A percentile compares a stretch with the other conserved stretches of the same genome.
These are phyloP conservation scores for Lochmaea capreae DNA, from an alignment of 2,888 invertebrate genomes.

Conservation along the genomic window DNA sequence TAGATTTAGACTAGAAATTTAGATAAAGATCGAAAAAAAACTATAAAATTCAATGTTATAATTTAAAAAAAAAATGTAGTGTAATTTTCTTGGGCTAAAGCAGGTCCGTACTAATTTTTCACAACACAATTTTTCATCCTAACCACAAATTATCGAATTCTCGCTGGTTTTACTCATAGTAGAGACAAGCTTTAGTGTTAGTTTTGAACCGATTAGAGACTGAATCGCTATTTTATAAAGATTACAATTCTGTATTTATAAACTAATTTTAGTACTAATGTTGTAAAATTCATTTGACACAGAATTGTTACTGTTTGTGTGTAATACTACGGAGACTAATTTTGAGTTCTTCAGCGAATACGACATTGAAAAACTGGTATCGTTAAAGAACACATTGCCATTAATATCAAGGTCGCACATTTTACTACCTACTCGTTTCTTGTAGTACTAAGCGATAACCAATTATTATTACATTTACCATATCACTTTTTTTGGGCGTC, in stretches of 20 bases:
- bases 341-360: background rate
- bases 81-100: background rate
- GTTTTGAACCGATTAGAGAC: constrained; percentile 20
- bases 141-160: background rate
- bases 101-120: background rate
- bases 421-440: background rate
- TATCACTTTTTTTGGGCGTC: background rate
- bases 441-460: background rate
- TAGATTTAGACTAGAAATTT: constrained; percentile 2
- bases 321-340: background rate
- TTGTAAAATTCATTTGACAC: background rate
- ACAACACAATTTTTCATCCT: background rate
- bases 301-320: background rate
- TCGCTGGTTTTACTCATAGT: constrained; percentile 26
- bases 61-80: background rate
- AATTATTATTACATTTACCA: background rate
- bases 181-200: constrained; percentile 32
- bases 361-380: constrained; percentile 6
- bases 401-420: background rate
- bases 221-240: background rate
- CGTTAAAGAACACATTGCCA: background rate
- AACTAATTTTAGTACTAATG: background rate
- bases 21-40: background rate
- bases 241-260: background rate
- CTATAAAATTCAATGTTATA: background rate